These are phyloP conservation scores for Silurus asotus DNA, from an alignment of 2,113 vertebrate species.

Conservation along the genomic window DNA sequence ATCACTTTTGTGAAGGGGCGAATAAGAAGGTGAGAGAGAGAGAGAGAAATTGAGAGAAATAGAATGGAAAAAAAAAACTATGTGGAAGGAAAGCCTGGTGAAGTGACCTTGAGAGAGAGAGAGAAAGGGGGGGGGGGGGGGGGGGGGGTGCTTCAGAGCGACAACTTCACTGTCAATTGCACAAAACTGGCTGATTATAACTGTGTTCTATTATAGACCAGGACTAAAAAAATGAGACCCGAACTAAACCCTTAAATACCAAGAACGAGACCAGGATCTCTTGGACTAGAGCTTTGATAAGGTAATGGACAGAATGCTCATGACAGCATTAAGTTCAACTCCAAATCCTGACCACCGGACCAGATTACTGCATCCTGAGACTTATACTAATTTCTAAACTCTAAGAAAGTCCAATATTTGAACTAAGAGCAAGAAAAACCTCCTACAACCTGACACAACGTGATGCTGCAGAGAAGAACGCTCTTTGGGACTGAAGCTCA, in stretches of 20 bases:
- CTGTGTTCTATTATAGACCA: not conserved
- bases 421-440: too few relatives aligned
- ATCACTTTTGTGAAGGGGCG: slow-evolving; percentile 4
- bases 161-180: not conserved
- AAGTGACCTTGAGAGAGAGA: not conserved
- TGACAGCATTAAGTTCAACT: too few relatives aligned
- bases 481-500: too few relatives aligned
- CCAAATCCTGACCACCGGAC: too few relatives aligned
- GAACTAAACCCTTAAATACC: not conserved
- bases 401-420: not conserved
- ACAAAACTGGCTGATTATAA: not conserved
- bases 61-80: not conserved
- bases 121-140: too few relatives aligned
- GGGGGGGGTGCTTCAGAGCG: too few relatives aligned
- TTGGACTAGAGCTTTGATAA: not conserved
- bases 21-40: not conserved
- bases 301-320: too few relatives aligned
- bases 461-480: too few relatives aligned
- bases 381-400: not conserved
- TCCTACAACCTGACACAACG: too few relatives aligned
- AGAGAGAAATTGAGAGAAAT: not conserved
- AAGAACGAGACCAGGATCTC: not conserved
- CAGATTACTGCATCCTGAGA: not conserved
- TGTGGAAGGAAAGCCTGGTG: not conserved
- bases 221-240: not conserved